phyloP scores from a whole-genome alignment of 2,113 vertebrate genomes.

The Bambusicola thoracicus region DNA sequence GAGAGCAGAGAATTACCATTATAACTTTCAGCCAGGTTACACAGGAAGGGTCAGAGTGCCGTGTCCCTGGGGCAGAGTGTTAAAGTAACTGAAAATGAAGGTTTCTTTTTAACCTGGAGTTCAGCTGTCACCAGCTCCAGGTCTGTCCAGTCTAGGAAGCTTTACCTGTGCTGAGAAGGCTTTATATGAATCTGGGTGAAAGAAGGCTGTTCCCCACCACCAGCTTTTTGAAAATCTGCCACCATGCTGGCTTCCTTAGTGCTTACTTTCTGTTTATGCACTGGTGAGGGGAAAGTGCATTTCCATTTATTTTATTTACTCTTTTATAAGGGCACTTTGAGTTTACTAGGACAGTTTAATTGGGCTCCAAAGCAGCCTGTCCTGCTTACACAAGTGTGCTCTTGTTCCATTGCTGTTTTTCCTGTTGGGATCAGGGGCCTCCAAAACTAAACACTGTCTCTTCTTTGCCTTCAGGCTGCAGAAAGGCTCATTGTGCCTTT shows the following conservation, averaged over 20 bases:
- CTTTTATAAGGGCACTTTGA: background rate
- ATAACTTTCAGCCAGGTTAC: background rate
- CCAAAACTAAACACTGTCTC: background rate
- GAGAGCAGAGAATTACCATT: background rate
- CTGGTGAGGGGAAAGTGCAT: background rate
- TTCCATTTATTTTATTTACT: background rate
- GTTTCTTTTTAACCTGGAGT: background rate
- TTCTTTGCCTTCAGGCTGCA: background rate
- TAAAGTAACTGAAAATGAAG: background rate
- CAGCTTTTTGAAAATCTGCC: background rate
- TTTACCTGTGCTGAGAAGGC: accelerated
- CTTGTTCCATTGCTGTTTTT: background rate
- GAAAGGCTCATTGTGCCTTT: background rate
- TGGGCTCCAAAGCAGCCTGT: background rate
- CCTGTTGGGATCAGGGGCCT: background rate
- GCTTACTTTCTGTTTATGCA: background rate
- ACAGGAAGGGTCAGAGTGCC: background rate
- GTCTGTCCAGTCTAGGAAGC: background rate
- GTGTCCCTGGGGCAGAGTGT: accelerated
- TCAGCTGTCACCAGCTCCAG: background rate
- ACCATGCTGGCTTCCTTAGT: background rate
- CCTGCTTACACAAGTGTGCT: background rate
- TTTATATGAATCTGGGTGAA: background rate
- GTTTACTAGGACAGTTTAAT: background rate
- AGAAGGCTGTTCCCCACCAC: background rate